phyloP scores from a whole-genome alignment of 1,140 invertebrate species.

The Aphelenchoides fujianensis region DNA sequence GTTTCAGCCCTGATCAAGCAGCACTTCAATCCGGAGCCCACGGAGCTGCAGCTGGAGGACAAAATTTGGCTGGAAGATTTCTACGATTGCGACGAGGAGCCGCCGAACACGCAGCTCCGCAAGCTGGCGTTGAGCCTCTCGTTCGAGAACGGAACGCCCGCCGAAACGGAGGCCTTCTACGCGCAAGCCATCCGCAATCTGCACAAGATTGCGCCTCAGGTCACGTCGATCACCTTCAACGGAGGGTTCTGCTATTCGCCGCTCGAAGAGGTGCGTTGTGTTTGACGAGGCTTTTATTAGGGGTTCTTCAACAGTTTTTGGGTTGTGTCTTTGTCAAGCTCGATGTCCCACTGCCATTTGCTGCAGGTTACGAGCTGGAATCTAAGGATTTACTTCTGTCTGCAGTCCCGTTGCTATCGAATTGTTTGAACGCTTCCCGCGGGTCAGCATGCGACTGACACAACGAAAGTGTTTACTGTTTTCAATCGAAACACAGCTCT shows the following conservation, averaged over 20 bases:
- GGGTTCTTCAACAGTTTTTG: too few relatives aligned
- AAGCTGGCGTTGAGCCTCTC: not conserved
- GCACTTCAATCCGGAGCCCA: not conserved
- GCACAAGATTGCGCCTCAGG: not conserved
- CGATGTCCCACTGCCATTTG: too few relatives aligned
- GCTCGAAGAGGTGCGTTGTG: conserved; percentile 7
- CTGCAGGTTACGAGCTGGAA: too few relatives aligned
- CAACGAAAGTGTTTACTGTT: too few relatives aligned
- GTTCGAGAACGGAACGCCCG: conserved; percentile 10
- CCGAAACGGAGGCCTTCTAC: conserved; percentile 1
- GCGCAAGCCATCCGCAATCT: not conserved
- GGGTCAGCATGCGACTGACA: too few relatives aligned
- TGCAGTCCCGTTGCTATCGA: too few relatives aligned
- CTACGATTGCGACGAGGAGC: not conserved
- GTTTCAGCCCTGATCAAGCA: not conserved
- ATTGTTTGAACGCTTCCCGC: too few relatives aligned
- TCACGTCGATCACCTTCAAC: not conserved
- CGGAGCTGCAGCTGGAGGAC: not conserved
- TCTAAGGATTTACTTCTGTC: too few relatives aligned
- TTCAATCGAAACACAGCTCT: too few relatives aligned
- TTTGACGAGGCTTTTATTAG: too few relatives aligned
- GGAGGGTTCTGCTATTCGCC: not conserved
- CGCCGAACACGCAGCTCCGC: not conserved
- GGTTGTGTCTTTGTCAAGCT: too few relatives aligned
- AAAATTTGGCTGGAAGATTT: not conserved